Base-by-base conservation (phyloP, 2,888 invertebrate species). In the Macrosiphum euphorbiae region DNA sequence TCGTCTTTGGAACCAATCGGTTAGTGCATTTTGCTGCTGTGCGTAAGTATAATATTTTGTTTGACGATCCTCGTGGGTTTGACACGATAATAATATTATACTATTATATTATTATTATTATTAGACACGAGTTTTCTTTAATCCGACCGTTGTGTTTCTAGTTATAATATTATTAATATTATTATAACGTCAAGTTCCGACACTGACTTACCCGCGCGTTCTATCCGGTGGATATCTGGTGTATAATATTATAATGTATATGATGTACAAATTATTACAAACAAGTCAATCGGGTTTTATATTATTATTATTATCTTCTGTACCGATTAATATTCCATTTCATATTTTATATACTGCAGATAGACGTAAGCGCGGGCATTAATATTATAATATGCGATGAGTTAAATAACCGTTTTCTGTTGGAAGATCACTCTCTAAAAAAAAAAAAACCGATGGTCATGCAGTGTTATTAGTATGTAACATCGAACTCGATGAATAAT, bases 211-310 rank as follows among this genome's bases (percentile, higher is more conserved):
- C 78, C 20, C 20, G 78, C 35, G 20, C 78, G 20, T n/a, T 67
- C 67, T 67, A 1, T 67, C 0, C 0, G n/a, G 8, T 41, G 35
- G 78, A 10, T 67, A n/a, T 67, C 67, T 35, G 24, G 24, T 55
- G 35, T 20, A 20, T 55, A 55, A 52, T 50, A 13, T n/a, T 67
- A 20, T 55, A 1, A 35, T 78, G 7, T 10, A 10, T 44, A 3
- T 44, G 47, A 11, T 67, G 5, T 16, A 78, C 78, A 78, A 78
- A 78, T 78, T 78, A 78, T 78, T 78, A 78, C 78, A 50, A 90
- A 90, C 90, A 47, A 90, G 90, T 90, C 90, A 67, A 90, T 90
- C 90, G 67, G 90, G 90, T 90, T 90, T 90, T 47, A 41, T 26
- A 35, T 35, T 35, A 67, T 35, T 35, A 67, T 35, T 55, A 67